Evolutionary conservation across 2,888 invertebrate genomes (phyloP).

Genomic region (Anarsia innoxiella): DNA sequence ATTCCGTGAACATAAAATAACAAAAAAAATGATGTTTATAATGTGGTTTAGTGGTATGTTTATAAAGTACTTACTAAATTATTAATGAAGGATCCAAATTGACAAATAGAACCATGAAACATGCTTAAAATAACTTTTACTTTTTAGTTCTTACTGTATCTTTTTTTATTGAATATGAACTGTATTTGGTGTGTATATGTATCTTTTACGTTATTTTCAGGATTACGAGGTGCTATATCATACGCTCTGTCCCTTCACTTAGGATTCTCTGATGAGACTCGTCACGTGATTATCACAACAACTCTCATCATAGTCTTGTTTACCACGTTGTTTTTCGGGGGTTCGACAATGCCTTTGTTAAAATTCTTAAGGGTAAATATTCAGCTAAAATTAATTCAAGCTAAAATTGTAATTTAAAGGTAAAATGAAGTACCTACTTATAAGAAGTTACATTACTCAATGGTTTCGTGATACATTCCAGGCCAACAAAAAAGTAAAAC

Average conservation of each 20-base stretch:
- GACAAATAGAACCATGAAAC: no score
- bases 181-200: no score
- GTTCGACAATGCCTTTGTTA: conserved; percentile 97
- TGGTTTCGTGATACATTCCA: conserved; percentile 34
- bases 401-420: no score
- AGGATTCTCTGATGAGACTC: conserved; percentile 93
- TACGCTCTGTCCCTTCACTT: conserved; percentile 97
- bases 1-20: conserved; percentile 98
- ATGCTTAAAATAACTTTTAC: no score
- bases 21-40: conserved; percentile 98
- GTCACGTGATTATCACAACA: conserved; percentile 97
- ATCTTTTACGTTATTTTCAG: conserved; percentile 45
- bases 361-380: conserved; percentile 89
- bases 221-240: conserved; percentile 96
- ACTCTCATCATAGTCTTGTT: conserved; percentile 98
- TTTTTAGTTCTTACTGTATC: no score
- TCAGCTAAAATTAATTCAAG: no score
- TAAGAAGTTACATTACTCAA: no score
- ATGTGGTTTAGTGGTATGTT: conserved; percentile 98
- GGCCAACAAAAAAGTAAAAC: conserved; percentile 72
- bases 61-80: no score
- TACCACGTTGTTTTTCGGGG: conserved; percentile 96
- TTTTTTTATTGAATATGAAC: no score
- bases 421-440: no score
- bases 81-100: no score